These are phyloP conservation scores for Rousettus leschenaultii DNA, from an alignment of 2,113 vertebrate species.

Conservation along the genomic window DNA sequence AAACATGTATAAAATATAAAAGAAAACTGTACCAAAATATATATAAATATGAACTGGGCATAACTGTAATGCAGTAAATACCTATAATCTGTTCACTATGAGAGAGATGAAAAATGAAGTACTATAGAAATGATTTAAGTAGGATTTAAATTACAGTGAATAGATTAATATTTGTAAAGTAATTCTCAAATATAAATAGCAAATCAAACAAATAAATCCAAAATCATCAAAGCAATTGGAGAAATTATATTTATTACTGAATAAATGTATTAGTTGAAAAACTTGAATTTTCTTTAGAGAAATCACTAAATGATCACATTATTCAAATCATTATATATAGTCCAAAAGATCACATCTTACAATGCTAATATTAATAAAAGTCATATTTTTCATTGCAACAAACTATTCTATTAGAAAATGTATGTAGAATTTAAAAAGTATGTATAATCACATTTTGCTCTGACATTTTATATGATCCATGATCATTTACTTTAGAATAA, in stretches of 20 bases:
- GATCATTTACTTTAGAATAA: slow-evolving; percentile 26
- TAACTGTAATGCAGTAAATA: neutral
- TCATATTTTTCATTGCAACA: neutral
- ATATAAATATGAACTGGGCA: neutral
- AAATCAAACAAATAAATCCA: neutral
- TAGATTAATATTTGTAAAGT: neutral
- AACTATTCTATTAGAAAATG: neutral
- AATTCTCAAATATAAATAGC: neutral
- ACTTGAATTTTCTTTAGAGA: neutral
- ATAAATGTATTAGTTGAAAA: slow-evolving; percentile 9
- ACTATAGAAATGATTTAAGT: neutral
- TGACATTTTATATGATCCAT: neutral
- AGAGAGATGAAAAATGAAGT: neutral
- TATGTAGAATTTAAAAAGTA: slow-evolving; percentile 15
- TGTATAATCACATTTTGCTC: neutral
- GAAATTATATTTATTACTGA: neutral
- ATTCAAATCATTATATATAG: neutral
- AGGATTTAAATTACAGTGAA: neutral
- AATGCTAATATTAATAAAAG: neutral
- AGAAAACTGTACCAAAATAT: neutral
- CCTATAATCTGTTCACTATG: neutral
- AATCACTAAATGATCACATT: slow-evolving; percentile 18
- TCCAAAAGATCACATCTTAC: neutral
- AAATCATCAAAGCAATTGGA: neutral
- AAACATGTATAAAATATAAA: neutral